Conservation (phyloP, 2,888 invertebrate genomes). For the Pollenia griseotomentosa region DNA sequence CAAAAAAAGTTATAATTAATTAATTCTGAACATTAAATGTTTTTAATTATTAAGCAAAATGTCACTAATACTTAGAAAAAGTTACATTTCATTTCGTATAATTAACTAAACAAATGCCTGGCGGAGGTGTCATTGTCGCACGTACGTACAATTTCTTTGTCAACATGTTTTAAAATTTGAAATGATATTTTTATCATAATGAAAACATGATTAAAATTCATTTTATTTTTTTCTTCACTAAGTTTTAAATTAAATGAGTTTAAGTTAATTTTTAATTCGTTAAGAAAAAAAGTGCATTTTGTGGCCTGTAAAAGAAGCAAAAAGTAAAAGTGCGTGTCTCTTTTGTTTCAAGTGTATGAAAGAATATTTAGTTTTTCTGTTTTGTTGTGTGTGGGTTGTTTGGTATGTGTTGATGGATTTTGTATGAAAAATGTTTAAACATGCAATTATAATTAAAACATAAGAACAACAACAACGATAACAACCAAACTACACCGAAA, state of each 20-base stretch:
- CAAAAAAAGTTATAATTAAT: constrained; percentile 59
- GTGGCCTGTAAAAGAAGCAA: not conserved
- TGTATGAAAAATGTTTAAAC: constrained; percentile 67
- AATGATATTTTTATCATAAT: constrained; percentile 59
- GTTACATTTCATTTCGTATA: constrained; percentile 38
- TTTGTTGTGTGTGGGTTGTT: constrained; percentile 67
- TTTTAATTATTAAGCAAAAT: constrained; percentile 66
- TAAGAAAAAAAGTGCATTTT: not conserved
- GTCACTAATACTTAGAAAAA: constrained; percentile 45
- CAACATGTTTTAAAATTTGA: constrained; percentile 59
- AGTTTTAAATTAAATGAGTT: constrained; percentile 59
- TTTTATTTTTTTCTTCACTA: constrained; percentile 18
- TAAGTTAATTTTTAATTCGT: constrained; percentile 53
- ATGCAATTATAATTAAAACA: constrained; percentile 74
- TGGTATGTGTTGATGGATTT: constrained; percentile 72
- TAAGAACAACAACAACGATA: constrained; percentile 46
- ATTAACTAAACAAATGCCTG: constrained; percentile 52
- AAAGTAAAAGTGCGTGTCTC: constrained; percentile 62
- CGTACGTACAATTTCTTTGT: constrained; percentile 55
- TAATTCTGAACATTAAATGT: constrained; percentile 67
- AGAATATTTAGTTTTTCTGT: constrained; percentile 28
- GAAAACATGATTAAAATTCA: constrained; percentile 53
- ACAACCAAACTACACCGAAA: constrained; percentile 12
- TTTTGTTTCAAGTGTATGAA: constrained; percentile 46
- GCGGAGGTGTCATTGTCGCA: constrained; percentile 61